A percentile compares a stretch with the other conserved stretches of the same genome.
phyloP scores from a whole-genome alignment of 2,888 invertebrate species.

The Sclerodermus sp. region DNA sequence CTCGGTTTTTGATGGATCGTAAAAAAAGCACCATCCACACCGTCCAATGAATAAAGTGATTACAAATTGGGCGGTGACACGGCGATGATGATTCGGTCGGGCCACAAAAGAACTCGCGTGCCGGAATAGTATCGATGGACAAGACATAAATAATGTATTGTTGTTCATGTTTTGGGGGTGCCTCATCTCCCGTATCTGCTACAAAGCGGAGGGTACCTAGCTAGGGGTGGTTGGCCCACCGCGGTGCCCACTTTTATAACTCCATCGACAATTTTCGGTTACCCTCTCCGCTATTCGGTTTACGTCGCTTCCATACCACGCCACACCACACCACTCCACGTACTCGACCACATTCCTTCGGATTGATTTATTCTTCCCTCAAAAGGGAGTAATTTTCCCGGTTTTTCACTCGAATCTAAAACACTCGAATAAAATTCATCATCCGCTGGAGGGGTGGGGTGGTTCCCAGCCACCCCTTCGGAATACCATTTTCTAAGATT shows the following conservation, averaged over 20 bases:
- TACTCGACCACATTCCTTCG: slow-evolving; percentile 21
- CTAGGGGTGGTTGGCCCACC: slow-evolving; percentile 31
- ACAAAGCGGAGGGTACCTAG: slow-evolving; percentile 21
- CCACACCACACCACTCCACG: slow-evolving; percentile 11
- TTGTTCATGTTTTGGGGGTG: slow-evolving; percentile 27
- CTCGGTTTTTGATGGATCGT: no score
- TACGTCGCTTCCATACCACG: slow-evolving; percentile 21
- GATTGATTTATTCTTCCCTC: slow-evolving; percentile 40
- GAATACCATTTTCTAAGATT: no score
- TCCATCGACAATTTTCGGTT: slow-evolving; percentile 48
- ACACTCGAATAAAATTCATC: no score
- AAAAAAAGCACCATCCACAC: neutral
- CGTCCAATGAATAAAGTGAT: neutral
- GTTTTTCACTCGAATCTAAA: neutral
- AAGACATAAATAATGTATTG: slow-evolving; percentile 40
- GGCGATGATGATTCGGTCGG: slow-evolving; percentile 20
- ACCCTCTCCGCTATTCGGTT: slow-evolving; percentile 39
- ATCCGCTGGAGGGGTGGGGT: no score
- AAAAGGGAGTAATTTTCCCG: slow-evolving; percentile 19
- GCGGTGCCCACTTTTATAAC: slow-evolving; percentile 49
- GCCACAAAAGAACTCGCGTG: slow-evolving; percentile 30
- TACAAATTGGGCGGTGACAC: slow-evolving; percentile 22
- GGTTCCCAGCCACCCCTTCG: no score
- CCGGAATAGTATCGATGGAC: slow-evolving; percentile 18
- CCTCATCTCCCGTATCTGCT: slow-evolving; percentile 19